Evolutionary conservation across 2,888 invertebrate species (phyloP).

Genomic region (Glyphotaelius pellucidus): DNA sequence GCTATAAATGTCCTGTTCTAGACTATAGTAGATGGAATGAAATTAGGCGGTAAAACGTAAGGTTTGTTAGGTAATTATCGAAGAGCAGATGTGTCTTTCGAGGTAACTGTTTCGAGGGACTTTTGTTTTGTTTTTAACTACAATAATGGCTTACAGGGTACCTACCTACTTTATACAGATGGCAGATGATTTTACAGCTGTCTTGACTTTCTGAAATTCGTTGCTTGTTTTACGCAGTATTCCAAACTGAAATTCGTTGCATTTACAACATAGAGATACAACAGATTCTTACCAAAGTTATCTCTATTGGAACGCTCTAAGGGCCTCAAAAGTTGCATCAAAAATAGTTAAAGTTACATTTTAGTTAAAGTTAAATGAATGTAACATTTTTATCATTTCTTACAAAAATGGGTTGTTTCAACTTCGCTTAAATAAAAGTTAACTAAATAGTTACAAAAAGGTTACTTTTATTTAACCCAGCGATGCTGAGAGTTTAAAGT

Average conservation of each 20-base stretch:
- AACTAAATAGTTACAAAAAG: too few relatives aligned
- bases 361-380: too few relatives aligned
- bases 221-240: not conserved
- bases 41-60: not conserved
- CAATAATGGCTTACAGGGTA: not conserved
- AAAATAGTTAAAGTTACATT: too few relatives aligned
- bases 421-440: too few relatives aligned
- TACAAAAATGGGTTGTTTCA: too few relatives aligned
- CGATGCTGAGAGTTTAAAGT: too few relatives aligned
- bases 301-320: too few relatives aligned
- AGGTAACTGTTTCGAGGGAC: not conserved
- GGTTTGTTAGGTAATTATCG: not conserved
- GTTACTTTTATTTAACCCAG: too few relatives aligned
- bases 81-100: not conserved
- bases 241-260: not conserved
- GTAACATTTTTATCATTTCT: too few relatives aligned
- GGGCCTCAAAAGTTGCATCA: too few relatives aligned
- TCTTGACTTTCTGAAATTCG: not conserved
- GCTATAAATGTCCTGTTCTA: not conserved
- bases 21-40: not conserved
- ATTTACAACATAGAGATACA: too few relatives aligned
- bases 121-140: not conserved
- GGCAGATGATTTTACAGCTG: not conserved
- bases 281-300: not conserved
- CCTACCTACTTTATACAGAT: not conserved